These are phyloP conservation scores for Araneus ventricosus DNA, from an alignment of 1,140 invertebrate species.

Conservation along the genomic window DNA sequence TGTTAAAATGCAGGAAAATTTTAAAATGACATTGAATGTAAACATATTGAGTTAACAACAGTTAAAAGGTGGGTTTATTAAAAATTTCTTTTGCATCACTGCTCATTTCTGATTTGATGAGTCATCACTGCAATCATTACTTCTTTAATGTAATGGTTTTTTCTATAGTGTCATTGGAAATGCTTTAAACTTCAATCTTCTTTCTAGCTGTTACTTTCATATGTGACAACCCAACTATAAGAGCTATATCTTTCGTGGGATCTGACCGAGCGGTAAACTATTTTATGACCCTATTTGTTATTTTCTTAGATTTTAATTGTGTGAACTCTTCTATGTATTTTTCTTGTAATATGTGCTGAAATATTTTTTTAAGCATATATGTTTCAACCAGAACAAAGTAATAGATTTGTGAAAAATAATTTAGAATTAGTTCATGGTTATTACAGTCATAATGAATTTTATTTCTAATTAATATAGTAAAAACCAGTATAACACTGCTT, in stretches of 20 bases:
- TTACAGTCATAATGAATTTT: too few species aligned
- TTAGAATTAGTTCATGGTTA: too few species aligned
- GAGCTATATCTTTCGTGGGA: constrained; percentile 99
- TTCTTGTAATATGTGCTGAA: constrained; percentile 70
- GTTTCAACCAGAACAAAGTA: too few species aligned
- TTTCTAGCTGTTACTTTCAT: constrained; percentile 94
- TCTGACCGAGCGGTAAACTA: constrained; percentile 92
- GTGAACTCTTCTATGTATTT: constrained; percentile 22
- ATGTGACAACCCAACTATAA: constrained; percentile 97
- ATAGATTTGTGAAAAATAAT: too few species aligned
- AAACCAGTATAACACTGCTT: too few species aligned
- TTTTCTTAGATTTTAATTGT: not conserved
- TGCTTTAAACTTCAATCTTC: constrained; percentile 50
- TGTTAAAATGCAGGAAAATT: too few species aligned
- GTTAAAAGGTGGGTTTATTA: too few species aligned
- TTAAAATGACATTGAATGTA: too few species aligned
- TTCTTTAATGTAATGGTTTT: not conserved
- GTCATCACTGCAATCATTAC: too few species aligned
- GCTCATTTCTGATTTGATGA: too few species aligned
- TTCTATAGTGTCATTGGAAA: not conserved
- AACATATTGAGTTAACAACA: too few species aligned
- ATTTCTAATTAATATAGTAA: not conserved
- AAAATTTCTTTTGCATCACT: too few species aligned
- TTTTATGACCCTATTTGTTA: not conserved
- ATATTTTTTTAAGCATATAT: not conserved